These are phyloP conservation scores for Drosophila nasuta DNA, from an alignment of 1,140 invertebrate species.

Conservation along the genomic window DNA sequence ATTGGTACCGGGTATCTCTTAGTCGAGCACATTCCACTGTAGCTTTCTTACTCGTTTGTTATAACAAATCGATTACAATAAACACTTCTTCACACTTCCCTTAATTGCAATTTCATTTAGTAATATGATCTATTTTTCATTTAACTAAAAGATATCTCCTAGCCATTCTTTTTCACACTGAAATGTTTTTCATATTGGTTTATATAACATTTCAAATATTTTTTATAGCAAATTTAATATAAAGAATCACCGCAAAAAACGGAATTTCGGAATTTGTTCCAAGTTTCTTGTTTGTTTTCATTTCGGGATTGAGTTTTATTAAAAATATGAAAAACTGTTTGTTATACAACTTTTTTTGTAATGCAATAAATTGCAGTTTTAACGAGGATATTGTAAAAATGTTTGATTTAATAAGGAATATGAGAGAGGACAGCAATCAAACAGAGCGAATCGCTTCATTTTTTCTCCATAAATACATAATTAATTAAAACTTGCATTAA, in stretches of 20 bases:
- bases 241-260: constrained; percentile 24
- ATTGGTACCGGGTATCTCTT: no score
- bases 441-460: constrained; percentile 1
- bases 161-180: background rate
- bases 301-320: constrained; percentile 12
- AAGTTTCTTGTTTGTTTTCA: background rate
- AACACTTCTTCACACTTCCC: no score
- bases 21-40: no score
- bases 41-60: no score
- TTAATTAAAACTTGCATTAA: constrained; percentile 16
- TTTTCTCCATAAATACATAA: background rate
- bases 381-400: constrained; percentile 42
- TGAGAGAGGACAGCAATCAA: constrained; percentile 12
- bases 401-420: constrained; percentile 42
- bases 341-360: constrained; percentile 22
- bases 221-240: constrained; percentile 16
- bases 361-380: constrained; percentile 40
- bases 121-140: background rate
- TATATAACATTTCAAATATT: constrained; percentile 33
- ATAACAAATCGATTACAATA: no score
- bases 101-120: no score
- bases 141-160: background rate
- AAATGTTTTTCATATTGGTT: background rate
- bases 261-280: constrained; percentile 1
- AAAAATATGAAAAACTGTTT: constrained; percentile 34